Evolutionary conservation across 2,113 vertebrate genomes (phyloP).

Genomic region (Mus spicilegus): DNA sequence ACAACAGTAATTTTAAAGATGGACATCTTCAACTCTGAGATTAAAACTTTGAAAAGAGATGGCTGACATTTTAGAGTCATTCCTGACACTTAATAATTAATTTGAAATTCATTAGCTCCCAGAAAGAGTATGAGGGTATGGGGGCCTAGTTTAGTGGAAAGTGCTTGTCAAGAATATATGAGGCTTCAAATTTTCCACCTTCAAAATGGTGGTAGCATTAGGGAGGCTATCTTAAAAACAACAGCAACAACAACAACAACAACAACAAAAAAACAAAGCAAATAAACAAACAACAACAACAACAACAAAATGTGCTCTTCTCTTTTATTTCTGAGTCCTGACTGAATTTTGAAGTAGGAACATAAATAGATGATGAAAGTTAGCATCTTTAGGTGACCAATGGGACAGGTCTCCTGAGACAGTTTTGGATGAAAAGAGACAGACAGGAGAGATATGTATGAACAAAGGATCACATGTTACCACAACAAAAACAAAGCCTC

Average conservation of each 20-base stretch:
- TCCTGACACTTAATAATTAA: background rate
- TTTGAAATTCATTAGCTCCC: conserved; percentile 8
- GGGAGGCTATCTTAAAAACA: background rate
- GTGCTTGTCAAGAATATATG: too few relatives aligned
- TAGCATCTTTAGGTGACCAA: background rate
- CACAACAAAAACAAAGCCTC: background rate
- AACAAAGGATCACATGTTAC: background rate
- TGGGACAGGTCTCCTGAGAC: background rate
- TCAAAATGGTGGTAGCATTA: background rate
- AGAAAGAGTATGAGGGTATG: background rate
- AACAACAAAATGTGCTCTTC: background rate
- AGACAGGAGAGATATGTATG: background rate
- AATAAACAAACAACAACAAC: too few relatives aligned
- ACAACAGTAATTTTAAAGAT: background rate
- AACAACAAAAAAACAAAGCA: too few relatives aligned
- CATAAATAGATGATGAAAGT: background rate
- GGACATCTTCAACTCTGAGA: background rate
- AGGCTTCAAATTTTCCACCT: background rate
- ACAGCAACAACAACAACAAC: background rate
- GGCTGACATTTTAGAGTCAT: background rate
- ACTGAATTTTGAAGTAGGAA: background rate
- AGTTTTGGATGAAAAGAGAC: background rate
- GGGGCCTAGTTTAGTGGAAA: background rate
- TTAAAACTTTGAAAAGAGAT: background rate
- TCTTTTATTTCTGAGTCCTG: background rate